These are phyloP conservation scores for Tipula unca DNA, from an alignment of 2,888 invertebrate species.

Conservation along the genomic window DNA sequence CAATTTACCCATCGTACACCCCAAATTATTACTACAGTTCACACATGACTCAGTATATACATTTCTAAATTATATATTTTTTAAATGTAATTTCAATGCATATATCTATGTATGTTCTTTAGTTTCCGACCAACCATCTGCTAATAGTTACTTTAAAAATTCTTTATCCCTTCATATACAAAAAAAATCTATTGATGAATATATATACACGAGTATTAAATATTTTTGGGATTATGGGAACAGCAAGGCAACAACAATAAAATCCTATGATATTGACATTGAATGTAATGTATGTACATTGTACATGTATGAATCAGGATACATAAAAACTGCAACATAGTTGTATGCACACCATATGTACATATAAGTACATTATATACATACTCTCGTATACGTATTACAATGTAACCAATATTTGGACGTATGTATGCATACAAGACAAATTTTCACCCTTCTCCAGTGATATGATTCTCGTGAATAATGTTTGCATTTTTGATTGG, in stretches of 20 bases:
- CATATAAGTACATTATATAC: too few relatives aligned
- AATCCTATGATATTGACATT: background rate
- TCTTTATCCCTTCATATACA: background rate
- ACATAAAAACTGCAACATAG: conserved; percentile 2
- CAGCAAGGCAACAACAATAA: background rate
- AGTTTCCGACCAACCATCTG: conserved; percentile 8
- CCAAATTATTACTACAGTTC: background rate
- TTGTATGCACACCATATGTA: background rate
- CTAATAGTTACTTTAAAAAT: background rate
- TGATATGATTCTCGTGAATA: background rate
- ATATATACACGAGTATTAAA: background rate
- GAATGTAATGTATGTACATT: background rate
- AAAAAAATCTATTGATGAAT: background rate
- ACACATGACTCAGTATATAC: background rate
- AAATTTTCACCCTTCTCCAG: background rate
- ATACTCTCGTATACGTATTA: background rate
- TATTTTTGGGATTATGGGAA: background rate
- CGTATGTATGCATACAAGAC: background rate
- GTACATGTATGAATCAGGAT: background rate
- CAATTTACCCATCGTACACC: background rate
- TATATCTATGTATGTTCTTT: background rate
- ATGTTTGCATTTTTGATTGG: background rate
- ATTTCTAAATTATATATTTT: background rate
- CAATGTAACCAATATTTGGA: background rate
- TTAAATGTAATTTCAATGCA: too few relatives aligned